Evolutionary conservation across 2,888 invertebrate species (phyloP).

Genomic region (Boloria selene): DNA sequence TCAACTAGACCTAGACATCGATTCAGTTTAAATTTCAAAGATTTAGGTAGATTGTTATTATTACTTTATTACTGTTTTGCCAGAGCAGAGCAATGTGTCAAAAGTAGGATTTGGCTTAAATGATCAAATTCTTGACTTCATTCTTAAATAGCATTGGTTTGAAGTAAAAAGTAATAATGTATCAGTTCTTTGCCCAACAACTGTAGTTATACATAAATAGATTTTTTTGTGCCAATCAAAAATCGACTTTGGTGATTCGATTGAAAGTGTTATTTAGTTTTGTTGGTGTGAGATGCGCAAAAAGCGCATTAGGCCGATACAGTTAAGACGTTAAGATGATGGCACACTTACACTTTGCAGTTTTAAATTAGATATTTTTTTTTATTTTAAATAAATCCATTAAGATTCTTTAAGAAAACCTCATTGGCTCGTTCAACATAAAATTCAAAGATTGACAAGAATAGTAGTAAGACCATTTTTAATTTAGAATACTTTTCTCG

Average conservation of each 20-base stretch:
- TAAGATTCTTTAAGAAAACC: no score
- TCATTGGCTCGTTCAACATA: no score
- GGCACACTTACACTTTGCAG: conserved; percentile 13
- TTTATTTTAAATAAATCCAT: no score
- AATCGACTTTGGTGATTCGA: background rate
- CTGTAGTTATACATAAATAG: conserved; percentile 24
- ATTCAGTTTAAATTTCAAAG: no score
- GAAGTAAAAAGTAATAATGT: conserved; percentile 24
- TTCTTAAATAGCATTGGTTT: background rate
- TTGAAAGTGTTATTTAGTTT: conserved; percentile 23
- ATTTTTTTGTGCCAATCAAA: conserved; percentile 3
- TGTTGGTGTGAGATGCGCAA: conserved; percentile 27
- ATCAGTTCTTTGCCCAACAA: conserved; percentile 14
- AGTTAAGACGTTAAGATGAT: conserved; percentile 32
- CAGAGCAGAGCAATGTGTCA: no score
- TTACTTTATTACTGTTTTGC: no score
- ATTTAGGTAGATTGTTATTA: no score
- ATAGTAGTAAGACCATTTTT: no score
- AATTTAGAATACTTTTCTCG: no score
- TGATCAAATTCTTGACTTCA: background rate
- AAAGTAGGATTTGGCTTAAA: background rate
- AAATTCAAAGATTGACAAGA: no score
- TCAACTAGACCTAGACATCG: no score
- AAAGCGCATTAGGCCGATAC: conserved; percentile 39
- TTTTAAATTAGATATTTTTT: background rate